phyloP scores from a whole-genome alignment of 1,140 invertebrate species.

The Reticulitermes speratus region DNA sequence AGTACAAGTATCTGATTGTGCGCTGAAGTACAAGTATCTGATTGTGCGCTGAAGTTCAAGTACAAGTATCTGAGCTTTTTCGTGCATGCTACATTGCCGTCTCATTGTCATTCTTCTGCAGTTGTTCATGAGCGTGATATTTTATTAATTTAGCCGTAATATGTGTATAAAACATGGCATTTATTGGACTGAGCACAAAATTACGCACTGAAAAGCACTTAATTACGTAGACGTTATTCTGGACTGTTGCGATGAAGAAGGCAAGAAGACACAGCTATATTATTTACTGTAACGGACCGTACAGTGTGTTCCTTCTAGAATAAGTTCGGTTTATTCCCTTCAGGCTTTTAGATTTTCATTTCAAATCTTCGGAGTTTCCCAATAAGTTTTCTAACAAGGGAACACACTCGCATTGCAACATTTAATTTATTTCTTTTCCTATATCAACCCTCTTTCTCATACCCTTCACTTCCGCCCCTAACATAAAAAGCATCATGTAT shows the following conservation, averaged over 20 bases:
- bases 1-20: too few species aligned
- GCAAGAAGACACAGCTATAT: neutral
- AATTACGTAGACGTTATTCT: too few species aligned
- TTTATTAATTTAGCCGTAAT: too few species aligned
- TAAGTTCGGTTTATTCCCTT: neutral
- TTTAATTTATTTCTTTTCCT: slow-evolving; percentile 36
- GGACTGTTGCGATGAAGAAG: neutral
- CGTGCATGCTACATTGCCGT: too few species aligned
- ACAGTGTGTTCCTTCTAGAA: neutral
- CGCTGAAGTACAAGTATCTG: too few species aligned
- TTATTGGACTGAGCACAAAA: too few species aligned
- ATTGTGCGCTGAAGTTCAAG: too few species aligned
- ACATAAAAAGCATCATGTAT: slow-evolving; percentile 29
- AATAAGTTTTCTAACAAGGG: slow-evolving; percentile 21
- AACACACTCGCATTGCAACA: slow-evolving; percentile 28
- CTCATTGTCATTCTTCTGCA: too few species aligned
- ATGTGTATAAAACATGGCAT: too few species aligned
- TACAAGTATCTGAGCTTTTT: too few species aligned
- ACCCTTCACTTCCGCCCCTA: slow-evolving; percentile 21
- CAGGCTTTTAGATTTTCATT: neutral
- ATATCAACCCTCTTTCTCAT: neutral
- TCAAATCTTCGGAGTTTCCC: neutral
- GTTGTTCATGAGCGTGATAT: too few species aligned
- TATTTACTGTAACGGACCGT: neutral
- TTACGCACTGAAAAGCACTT: too few species aligned